Conservation (phyloP, 2,113 vertebrate genomes). For the Dolichotis patagonum region DNA sequence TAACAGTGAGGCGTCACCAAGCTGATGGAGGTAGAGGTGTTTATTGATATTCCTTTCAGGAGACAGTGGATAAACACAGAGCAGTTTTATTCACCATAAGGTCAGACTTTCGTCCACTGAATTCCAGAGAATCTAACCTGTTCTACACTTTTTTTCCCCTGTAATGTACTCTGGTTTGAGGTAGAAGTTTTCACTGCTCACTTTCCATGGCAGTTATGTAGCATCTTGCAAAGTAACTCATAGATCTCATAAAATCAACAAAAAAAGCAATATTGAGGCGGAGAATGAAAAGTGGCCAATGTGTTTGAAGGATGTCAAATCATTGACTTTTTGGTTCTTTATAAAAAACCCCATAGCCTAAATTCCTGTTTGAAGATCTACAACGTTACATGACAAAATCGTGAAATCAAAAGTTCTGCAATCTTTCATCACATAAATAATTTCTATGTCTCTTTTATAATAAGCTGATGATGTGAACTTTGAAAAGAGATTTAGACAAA, state of each 20-base stretch:
- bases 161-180: slow-evolving; percentile 30
- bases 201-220: background rate
- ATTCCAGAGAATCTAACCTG: slow-evolving; percentile 17
- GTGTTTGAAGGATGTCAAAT: background rate
- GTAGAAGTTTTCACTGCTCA: slow-evolving; percentile 62
- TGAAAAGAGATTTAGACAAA: background rate
- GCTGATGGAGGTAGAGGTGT: background rate
- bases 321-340: background rate
- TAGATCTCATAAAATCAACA: background rate
- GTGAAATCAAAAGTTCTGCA: background rate
- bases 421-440: background rate
- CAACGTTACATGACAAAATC: background rate
- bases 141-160: slow-evolving; percentile 38
- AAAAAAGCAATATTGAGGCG: slow-evolving; percentile 35
- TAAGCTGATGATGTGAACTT: background rate
- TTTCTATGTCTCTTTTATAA: background rate
- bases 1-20: too few species aligned
- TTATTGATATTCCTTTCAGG: background rate
- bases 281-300: background rate
- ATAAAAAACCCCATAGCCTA: background rate
- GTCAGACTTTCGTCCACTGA: slow-evolving; percentile 49
- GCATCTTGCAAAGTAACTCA: slow-evolving; percentile 49
- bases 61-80: slow-evolving; percentile 52
- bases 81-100: slow-evolving; percentile 8
- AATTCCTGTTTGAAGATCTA: background rate